Evolutionary conservation across 64 coral and sea anemone species (phyloP).

Genomic region (Dendrophyllia cribrosa): DNA sequence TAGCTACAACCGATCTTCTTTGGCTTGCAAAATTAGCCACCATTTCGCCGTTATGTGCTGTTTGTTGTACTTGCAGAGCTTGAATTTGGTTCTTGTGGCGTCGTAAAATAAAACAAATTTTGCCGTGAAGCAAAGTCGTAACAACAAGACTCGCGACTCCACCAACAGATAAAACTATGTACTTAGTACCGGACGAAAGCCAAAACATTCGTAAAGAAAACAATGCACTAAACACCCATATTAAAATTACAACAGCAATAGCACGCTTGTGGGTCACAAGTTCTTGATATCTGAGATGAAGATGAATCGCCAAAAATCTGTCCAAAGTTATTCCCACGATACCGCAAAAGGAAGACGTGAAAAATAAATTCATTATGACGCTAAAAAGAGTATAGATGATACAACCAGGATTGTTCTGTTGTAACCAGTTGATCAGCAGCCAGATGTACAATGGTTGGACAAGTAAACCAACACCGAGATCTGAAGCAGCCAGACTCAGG

Average conservation of each 20-base stretch:
- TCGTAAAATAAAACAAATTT: background rate
- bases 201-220: background rate
- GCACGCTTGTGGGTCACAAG: slow-evolving; percentile 31
- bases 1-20: background rate
- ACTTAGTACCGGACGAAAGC: slow-evolving; percentile 4
- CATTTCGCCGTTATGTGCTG: background rate
- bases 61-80: background rate
- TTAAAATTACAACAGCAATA: background rate
- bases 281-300: slow-evolving; percentile 49
- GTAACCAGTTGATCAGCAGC: slow-evolving; percentile 2
- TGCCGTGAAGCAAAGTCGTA: background rate
- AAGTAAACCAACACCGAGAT: slow-evolving; percentile 19
- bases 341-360: background rate
- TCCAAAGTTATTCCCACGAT: slow-evolving; percentile 7
- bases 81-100: slow-evolving; percentile 16
- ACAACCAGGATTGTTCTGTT: background rate
- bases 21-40: background rate
- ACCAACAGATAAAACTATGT: background rate
- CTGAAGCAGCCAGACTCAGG: background rate
- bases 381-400: background rate
- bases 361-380: background rate
- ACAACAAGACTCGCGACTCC: background rate
- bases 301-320: slow-evolving; percentile 2
- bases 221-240: background rate
- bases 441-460: slow-evolving; percentile 17